Conservation (phyloP, 2,113 vertebrate species). For the Trinectes maculatus region DNA sequence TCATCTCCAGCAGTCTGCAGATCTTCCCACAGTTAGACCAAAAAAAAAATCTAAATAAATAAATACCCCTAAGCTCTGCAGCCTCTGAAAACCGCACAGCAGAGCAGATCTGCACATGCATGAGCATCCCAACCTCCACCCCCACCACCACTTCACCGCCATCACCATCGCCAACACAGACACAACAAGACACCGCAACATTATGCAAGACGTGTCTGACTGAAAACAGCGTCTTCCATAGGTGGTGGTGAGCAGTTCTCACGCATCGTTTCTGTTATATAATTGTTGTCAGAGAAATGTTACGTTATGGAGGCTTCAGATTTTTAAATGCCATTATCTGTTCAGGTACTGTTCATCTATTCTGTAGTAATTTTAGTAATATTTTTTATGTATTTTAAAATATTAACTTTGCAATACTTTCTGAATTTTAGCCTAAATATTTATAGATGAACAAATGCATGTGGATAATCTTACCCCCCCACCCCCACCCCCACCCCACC, state of each 20-base stretch:
- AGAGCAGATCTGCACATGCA: conserved; percentile 20
- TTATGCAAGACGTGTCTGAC: conserved; percentile 17
- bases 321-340: not conserved
- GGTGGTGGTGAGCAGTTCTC: not conserved
- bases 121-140: not conserved
- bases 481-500: no score
- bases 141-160: not conserved
- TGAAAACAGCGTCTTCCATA: conserved; percentile 16
- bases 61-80: conserved; percentile 6
- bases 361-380: no score
- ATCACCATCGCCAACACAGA: not conserved
- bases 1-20: conserved; percentile 46
- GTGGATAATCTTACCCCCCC: no score
- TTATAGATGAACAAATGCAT: not conserved
- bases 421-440: not conserved
- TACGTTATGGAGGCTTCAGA: not conserved
- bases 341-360: not conserved
- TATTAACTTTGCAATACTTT: no score
- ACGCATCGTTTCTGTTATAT: not conserved
- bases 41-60: not conserved
- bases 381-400: no score
- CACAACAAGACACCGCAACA: conserved; percentile 14
- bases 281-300: not conserved
- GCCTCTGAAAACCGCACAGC: conserved; percentile 14
- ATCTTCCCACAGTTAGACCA: conserved; percentile 21